A percentile compares a stretch with the other conserved stretches of the same genome.
These are phyloP conservation scores for Hippolais icterina DNA, from an alignment of 2,113 vertebrate species.

Conservation along the genomic window DNA sequence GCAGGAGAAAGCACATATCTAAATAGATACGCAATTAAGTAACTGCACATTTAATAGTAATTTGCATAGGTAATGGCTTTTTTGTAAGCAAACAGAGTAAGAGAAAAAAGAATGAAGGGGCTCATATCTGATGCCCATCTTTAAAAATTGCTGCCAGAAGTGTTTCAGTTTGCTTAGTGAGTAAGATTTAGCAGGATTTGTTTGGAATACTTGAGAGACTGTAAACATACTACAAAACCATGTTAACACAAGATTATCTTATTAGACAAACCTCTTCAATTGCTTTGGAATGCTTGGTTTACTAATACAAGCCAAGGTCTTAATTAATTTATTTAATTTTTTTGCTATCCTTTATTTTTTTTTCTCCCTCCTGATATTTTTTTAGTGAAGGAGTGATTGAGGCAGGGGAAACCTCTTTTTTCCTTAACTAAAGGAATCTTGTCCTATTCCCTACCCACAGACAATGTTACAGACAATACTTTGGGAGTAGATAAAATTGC, in stretches of 20 bases:
- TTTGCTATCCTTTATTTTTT: neutral
- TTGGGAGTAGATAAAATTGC: constrained; percentile 38
- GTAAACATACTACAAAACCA: constrained; percentile 46
- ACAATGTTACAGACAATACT: constrained; percentile 44
- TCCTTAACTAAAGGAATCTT: neutral
- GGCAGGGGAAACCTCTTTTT: neutral
- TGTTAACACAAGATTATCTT: constrained; percentile 41
- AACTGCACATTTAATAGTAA: neutral
- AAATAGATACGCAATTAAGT: neutral
- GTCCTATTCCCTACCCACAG: constrained; percentile 45
- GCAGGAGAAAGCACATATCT: neutral
- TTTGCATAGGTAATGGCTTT: neutral
- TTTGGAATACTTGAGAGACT: constrained; percentile 48
- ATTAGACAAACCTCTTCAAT: constrained; percentile 52
- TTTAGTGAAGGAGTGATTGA: neutral
- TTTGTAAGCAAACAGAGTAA: neutral
- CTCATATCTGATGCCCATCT: neutral
- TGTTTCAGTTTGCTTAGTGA: neutral
- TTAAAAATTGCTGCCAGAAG: constrained; percentile 16
- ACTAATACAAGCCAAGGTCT: neutral
- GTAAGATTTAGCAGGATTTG: constrained; percentile 32
- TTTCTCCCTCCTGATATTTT: neutral
- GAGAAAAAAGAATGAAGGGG: neutral
- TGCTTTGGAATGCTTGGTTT: constrained; percentile 45
- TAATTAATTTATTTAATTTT: neutral